Percentiles rank a stretch among this genome's conserved stretches.
phyloP scores from a whole-genome alignment of 2,797 vertebrate species.

The Clarias platycephalus region DNA sequence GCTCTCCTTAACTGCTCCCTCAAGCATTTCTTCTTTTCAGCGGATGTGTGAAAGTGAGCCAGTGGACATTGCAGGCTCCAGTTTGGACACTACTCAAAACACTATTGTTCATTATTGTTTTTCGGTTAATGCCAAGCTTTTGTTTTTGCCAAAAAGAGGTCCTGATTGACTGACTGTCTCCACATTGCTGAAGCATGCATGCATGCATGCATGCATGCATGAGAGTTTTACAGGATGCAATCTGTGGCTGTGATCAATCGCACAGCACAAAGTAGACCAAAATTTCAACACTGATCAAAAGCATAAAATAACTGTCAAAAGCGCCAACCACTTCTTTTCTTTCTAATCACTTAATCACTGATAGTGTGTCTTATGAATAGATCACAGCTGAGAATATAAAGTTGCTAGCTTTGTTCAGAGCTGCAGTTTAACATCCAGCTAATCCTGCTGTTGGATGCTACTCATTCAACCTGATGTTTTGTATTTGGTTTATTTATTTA shows the following conservation, averaged over 20 bases:
- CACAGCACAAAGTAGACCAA: background rate
- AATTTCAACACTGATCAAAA: conserved; percentile 7
- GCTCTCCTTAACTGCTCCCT: background rate
- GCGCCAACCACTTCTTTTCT: background rate
- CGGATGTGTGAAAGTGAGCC: conserved; percentile 28
- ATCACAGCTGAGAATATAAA: background rate
- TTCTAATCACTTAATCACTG: background rate
- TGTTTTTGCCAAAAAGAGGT: conserved; percentile 33
- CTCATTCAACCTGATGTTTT: background rate
- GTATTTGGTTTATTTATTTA: background rate
- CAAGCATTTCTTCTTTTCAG: conserved; percentile 6
- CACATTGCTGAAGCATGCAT: conserved; percentile 22
- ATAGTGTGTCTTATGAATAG: background rate
- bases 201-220: background rate
- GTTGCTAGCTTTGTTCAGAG: background rate
- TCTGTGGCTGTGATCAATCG: background rate
- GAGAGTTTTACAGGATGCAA: conserved; percentile 8
- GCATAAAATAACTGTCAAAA: background rate
- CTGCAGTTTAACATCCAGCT: background rate
- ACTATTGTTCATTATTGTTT: conserved; percentile 30
- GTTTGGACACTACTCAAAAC: conserved; percentile 19
- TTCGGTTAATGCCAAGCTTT: conserved; percentile 11
- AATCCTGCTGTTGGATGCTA: background rate
- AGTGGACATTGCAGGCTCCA: background rate
- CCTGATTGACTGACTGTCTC: conserved; percentile 28